Percentiles rank a stretch among this genome's conserved stretches.
These are phyloP conservation scores for Aromia moschata DNA, from an alignment of 2,888 invertebrate species.

Conservation along the genomic window DNA sequence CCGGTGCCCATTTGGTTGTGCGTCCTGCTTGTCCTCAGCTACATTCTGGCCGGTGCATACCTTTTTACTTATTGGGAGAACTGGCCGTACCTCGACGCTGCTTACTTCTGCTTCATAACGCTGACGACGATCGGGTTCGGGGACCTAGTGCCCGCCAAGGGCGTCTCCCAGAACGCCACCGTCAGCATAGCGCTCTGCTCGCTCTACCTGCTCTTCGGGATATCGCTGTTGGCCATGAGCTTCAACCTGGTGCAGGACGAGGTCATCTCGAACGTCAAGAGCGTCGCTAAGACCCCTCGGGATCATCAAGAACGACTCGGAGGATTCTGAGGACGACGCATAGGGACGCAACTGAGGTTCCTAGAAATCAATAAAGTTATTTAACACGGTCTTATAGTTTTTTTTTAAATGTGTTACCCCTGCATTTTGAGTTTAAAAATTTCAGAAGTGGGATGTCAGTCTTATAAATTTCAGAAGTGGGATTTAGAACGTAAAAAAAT, in stretches of 20 bases:
- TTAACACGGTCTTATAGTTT: too few relatives aligned
- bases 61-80: slow-evolving; percentile 87
- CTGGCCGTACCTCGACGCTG: slow-evolving; percentile 88
- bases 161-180: slow-evolving; percentile 62
- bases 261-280: slow-evolving; percentile 87
- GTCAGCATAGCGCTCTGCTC: slow-evolving; percentile 87
- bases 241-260: slow-evolving; percentile 96
- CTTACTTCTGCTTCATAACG: slow-evolving; percentile 94
- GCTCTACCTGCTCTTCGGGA: slow-evolving; percentile 92
- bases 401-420: too few relatives aligned
- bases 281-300: slow-evolving; percentile 86
- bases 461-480: too few relatives aligned
- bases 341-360: neutral
- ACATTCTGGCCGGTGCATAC: slow-evolving; percentile 88
- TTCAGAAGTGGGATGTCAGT: too few relatives aligned
- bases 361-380: too few relatives aligned
- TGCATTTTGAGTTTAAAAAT: too few relatives aligned
- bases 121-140: slow-evolving; percentile 94
- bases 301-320: slow-evolving; percentile 81
- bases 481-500: too few relatives aligned
- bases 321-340: slow-evolving; percentile 66
- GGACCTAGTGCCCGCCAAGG: slow-evolving; percentile 89
- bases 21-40: slow-evolving; percentile 86
- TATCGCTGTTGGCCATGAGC: slow-evolving; percentile 94
- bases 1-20: slow-evolving; percentile 92